A percentile compares a stretch with the other conserved stretches of the same genome.
Conservation (phyloP, 2,797 vertebrate genomes). For the Oryzias dopingdopingensis region DNA sequence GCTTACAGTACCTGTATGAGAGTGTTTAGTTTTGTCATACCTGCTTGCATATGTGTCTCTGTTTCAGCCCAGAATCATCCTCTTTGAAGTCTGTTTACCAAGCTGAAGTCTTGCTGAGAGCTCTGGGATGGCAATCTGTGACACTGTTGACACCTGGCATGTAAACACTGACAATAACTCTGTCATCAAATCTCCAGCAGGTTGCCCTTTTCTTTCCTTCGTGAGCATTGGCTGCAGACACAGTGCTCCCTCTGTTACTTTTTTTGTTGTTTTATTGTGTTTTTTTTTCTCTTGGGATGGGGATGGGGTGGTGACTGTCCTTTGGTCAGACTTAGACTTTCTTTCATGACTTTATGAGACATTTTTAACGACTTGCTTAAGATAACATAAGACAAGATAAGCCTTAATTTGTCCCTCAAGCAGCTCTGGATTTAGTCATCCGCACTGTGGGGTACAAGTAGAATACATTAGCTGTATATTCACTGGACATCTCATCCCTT, state of each 20-base stretch:
- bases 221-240: conserved; percentile 57
- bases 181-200: conserved; percentile 67
- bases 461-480: too few species aligned
- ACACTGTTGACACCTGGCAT: conserved; percentile 82
- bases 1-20: background rate
- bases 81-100: conserved; percentile 82
- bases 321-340: too few species aligned
- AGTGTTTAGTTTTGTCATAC: conserved; percentile 10
- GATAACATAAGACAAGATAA: too few species aligned
- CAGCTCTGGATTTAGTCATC: too few species aligned
- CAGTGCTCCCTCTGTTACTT: conserved; percentile 27
- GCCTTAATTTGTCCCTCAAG: too few species aligned
- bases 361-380: too few species aligned
- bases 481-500: too few species aligned
- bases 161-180: conserved; percentile 76
- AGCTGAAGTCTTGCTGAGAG: conserved; percentile 74
- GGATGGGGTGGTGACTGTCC: too few species aligned
- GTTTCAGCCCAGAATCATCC: conserved; percentile 30
- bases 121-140: conserved; percentile 79
- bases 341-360: too few species aligned
- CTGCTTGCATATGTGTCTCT: conserved; percentile 31
- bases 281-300: background rate
- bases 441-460: too few species aligned
- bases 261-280: conserved; percentile 1
- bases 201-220: conserved; percentile 76